These are phyloP conservation scores for Indri indri DNA, from an alignment of 2,113 vertebrate species.

Conservation along the genomic window DNA sequence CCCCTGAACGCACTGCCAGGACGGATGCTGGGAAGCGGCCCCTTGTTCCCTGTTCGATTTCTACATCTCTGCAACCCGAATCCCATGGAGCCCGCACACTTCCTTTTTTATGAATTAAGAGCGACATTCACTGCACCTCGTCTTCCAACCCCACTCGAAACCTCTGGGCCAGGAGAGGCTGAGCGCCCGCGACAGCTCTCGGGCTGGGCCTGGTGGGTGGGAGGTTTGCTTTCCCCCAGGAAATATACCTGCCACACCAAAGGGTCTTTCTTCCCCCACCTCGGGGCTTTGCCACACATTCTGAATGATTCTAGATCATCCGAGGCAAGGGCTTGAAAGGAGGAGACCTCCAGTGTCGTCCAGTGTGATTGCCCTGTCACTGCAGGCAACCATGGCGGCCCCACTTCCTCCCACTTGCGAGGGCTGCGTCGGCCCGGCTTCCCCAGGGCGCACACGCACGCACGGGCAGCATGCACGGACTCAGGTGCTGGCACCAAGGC, in stretches of 20 bases:
- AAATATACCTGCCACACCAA: accelerated
- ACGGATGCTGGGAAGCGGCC: accelerated
- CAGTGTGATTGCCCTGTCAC: accelerated
- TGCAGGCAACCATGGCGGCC: accelerated
- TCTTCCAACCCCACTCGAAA: accelerated
- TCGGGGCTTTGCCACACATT: accelerated
- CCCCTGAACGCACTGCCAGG: accelerated
- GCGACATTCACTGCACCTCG: accelerated
- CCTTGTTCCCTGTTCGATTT: not conserved
- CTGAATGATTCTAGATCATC: not conserved
- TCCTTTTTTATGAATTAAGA: accelerated
- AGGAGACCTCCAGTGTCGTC: accelerated
- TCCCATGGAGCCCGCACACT: accelerated
- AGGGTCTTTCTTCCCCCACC: accelerated
- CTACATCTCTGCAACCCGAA: accelerated
- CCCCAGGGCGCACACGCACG: not conserved
- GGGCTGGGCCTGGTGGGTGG: not conserved
- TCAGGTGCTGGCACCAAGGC: not conserved
- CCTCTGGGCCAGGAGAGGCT: not conserved
- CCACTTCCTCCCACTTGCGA: accelerated
- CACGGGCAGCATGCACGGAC: not conserved
- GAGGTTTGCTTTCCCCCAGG: not conserved
- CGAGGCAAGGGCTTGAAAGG: not conserved
- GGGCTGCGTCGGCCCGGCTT: accelerated
- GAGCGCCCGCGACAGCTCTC: accelerated